Evolutionary conservation across 2,113 vertebrate species (phyloP).

Genomic region (Tragulus kanchil): DNA sequence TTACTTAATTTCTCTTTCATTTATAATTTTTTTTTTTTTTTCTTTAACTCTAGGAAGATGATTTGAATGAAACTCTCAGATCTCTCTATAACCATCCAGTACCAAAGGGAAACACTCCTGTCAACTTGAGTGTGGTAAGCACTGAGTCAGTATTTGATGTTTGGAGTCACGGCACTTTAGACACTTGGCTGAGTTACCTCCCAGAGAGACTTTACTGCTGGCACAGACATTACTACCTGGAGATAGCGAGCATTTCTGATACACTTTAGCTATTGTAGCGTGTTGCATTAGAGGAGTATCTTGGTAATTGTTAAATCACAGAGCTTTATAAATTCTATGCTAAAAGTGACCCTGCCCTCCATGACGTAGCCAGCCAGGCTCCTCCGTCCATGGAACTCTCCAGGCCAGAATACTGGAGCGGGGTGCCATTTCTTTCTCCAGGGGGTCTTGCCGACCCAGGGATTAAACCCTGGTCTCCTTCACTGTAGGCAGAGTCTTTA

Average conservation of each 20-base stretch:
- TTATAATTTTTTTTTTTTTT: conserved; percentile 59
- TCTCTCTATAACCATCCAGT: conserved; percentile 94
- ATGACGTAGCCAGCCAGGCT: neutral
- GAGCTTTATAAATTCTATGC: neutral
- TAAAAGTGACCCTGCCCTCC: neutral
- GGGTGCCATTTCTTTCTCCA: neutral
- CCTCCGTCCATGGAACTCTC: neutral
- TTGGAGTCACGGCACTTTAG: neutral
- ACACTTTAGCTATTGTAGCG: neutral
- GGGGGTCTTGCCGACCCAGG: neutral
- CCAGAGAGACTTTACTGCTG: neutral
- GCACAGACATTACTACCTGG: neutral
- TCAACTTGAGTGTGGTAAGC: conserved; percentile 98
- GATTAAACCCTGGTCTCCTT: neutral
- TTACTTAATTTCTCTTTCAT: neutral
- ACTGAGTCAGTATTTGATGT: conserved; percentile 6
- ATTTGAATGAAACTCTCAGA: conserved; percentile 96
- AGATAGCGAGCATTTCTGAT: neutral
- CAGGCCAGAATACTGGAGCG: neutral
- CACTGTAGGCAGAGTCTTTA: neutral
- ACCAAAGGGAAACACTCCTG: conserved; percentile 94
- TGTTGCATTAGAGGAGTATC: neutral
- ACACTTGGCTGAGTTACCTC: neutral
- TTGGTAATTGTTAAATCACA: neutral
- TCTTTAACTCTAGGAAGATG: conserved; percentile 91